Evolutionary conservation across 2,888 invertebrate genomes (phyloP).

Genomic region (Drosophila borealis): DNA sequence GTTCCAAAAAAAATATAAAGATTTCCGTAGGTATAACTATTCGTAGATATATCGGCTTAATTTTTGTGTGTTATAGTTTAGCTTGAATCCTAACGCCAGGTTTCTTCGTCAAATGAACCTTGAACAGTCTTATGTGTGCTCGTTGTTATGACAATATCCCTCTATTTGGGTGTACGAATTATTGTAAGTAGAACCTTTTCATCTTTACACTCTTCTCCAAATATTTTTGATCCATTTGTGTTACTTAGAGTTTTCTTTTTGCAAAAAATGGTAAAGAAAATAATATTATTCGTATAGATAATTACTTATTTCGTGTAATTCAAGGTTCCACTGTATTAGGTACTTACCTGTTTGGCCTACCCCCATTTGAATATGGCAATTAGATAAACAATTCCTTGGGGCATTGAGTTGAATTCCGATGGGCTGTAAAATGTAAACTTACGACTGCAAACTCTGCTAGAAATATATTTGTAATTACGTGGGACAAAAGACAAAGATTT

Average conservation of each 20-base stretch:
- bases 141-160: not conserved
- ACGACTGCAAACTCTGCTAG: constrained; percentile 71
- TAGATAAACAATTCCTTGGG: constrained; percentile 62
- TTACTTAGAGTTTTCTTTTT: not conserved
- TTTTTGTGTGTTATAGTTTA: too few species aligned
- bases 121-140: not conserved
- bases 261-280: constrained; percentile 10
- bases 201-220: constrained; percentile 4
- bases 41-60: too few species aligned
- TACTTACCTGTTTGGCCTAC: constrained; percentile 47
- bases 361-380: constrained; percentile 39
- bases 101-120: too few species aligned
- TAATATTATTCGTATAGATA: constrained; percentile 8
- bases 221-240: not conserved
- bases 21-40: too few species aligned
- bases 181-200: constrained; percentile 4
- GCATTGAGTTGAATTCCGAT: constrained; percentile 54
- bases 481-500: constrained; percentile 57
- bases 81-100: too few species aligned
- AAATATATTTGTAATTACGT: constrained; percentile 40
- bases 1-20: too few species aligned
- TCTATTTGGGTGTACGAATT: not conserved
- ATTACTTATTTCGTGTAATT: constrained; percentile 25
- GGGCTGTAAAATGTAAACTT: constrained; percentile 78
- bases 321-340: constrained; percentile 54